Evolutionary conservation across 2,888 invertebrate genomes (phyloP).

Genomic region (Mellilla xanthometata): DNA sequence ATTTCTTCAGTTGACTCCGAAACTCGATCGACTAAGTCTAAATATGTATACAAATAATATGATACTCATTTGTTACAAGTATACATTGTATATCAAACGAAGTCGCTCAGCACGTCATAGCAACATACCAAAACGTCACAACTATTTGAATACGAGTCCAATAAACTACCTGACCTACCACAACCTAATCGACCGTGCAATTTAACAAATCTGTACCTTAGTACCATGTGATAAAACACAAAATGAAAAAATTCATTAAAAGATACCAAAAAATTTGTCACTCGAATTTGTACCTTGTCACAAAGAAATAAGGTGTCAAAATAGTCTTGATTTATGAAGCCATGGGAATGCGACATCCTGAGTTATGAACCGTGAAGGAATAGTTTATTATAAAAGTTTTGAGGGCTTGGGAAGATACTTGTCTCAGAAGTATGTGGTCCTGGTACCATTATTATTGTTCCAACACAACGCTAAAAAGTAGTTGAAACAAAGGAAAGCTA

Average conservation of each 20-base stretch:
- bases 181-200: neutral
- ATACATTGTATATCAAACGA: too few species aligned
- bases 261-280: neutral
- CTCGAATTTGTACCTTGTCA: slow-evolving; percentile 1
- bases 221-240: neutral
- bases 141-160: slow-evolving; percentile 5
- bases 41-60: too few species aligned
- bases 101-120: neutral
- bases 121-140: slow-evolving; percentile 6
- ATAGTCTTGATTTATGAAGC: slow-evolving; percentile 6
- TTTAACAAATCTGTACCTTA: neutral
- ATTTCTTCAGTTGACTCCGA: too few species aligned
- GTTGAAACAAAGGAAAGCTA: too few species aligned
- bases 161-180: slow-evolving; percentile 12
- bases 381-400: slow-evolving; percentile 14
- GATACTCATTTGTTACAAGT: neutral
- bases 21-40: too few species aligned
- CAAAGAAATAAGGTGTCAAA: slow-evolving; percentile 9
- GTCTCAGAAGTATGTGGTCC: slow-evolving; percentile 4
- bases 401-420: slow-evolving; percentile 4
- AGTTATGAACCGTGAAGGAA: slow-evolving; percentile 13
- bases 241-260: neutral
- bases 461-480: too few species aligned
- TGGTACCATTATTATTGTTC: neutral
- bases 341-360: slow-evolving; percentile 5